Evolutionary conservation across 2,888 invertebrate genomes (phyloP), one percentile per base, ranked within the genome.

Genomic region (Achlya flavicornis): DNA sequence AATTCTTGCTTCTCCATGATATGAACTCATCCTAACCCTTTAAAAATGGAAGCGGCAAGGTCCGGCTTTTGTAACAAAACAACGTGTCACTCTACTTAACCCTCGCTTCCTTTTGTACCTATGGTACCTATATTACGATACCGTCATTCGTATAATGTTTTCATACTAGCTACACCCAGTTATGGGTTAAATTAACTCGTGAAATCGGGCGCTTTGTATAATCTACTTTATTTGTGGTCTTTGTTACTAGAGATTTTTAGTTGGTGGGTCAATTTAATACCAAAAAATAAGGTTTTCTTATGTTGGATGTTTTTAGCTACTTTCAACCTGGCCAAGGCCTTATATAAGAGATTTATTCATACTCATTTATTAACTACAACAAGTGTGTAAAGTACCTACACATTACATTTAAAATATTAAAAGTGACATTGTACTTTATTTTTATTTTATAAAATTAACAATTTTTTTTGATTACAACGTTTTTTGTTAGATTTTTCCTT

Each of bases 71-170:
- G 66, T 65, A 66, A 71, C 76, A 77, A 83, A 83, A 81, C 75
- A 76, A 73, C 76, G 69, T 73, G 80, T 77, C 77, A 80, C 69
- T 71, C 63, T 72, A 73, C 73, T 78, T 80, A 73, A 75, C 80
- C 76, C 75, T 73, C 66, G 68, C 70, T 75, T 76, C 75, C 73
- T 73, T 72, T 77, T 71, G 64, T 67, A 62, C 62, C 64, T 61
- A 62, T 64, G 67, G 67, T 66, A n/a, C n/a, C n/a, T n/a, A 74
- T 72, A 72, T 16, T 38, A 59, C 38, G 38, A 59, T 59, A 59
- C 35, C 38, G 38, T 59, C 53, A 53, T 53, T 53, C 53, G 16
- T 19, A 53, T 53, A 53, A 53, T 53, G 53, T 53, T 53, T 46
- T 46, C 46, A 46, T 46, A 19, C 53, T 48, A 46, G 8, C 43